Evolutionary conservation across 2,113 vertebrate species (phyloP).

Genomic region (Charadrius vociferus): DNA sequence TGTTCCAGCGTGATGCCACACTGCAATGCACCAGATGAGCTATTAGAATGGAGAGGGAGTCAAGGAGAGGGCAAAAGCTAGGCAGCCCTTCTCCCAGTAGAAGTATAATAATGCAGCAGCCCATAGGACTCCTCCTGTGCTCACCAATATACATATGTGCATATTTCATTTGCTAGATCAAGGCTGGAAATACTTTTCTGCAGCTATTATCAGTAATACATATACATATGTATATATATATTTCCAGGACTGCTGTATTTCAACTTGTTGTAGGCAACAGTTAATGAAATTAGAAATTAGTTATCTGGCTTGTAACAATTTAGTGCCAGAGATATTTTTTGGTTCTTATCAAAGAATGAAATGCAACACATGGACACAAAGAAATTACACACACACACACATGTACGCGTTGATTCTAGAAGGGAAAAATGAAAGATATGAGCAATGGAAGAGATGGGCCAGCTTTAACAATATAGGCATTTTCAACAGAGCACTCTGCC

Average conservation of each 20-base stretch:
- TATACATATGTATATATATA: neutral
- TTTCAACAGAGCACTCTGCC: neutral
- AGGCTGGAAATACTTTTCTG: neutral
- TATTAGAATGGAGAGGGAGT: neutral
- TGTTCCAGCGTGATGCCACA: neutral
- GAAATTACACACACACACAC: neutral
- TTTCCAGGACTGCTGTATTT: neutral
- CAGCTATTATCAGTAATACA: neutral
- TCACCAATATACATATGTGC: neutral
- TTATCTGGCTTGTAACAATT: neutral
- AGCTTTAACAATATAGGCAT: neutral
- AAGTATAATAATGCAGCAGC: neutral
- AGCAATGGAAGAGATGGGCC: neutral
- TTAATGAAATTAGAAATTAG: neutral
- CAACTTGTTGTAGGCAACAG: neutral
- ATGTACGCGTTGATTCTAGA: rapidly evolving
- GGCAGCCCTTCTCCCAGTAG: neutral
- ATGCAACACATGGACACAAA: neutral
- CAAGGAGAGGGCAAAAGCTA: neutral
- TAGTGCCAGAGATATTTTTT: neutral
- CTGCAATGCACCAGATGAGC: neutral
- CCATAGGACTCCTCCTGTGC: neutral
- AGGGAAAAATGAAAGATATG: neutral
- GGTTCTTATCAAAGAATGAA: neutral
- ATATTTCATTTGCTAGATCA: neutral